phyloP scores from a whole-genome alignment of 1,140 invertebrate species.

The Drosophila pallidifrons region DNA sequence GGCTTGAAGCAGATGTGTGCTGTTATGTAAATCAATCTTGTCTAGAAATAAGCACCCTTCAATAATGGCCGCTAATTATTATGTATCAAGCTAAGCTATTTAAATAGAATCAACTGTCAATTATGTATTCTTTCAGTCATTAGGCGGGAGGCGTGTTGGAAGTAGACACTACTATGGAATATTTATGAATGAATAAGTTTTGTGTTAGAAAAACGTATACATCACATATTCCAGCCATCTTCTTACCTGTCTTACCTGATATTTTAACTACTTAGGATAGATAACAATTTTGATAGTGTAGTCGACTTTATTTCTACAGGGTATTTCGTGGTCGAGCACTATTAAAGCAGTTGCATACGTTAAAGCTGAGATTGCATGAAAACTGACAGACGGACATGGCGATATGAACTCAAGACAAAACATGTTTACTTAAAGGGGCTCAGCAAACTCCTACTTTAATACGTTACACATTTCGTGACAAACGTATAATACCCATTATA shows the following conservation, averaged over 20 bases:
- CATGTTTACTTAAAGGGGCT: slow-evolving; percentile 14
- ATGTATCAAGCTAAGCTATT: not conserved
- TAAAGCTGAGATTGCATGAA: slow-evolving; percentile 7
- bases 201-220: no score
- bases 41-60: slow-evolving; percentile 1
- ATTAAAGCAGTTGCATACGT: not conserved
- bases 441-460: slow-evolving; percentile 13
- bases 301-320: not conserved
- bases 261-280: no score
- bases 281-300: no score
- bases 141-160: not conserved
- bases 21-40: slow-evolving; percentile 7
- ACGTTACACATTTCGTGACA: slow-evolving; percentile 13
- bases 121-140: not conserved
- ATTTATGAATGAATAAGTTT: no score
- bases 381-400: slow-evolving; percentile 11
- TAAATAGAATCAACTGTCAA: not conserved
- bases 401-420: slow-evolving; percentile 12
- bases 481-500: slow-evolving; percentile 12
- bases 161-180: no score
- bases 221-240: no score
- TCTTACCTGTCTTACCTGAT: no score
- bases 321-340: not conserved
- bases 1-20: not conserved
- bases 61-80: slow-evolving; percentile 8